Percentiles rank a stretch among this genome's conserved stretches.
Conservation (phyloP, 2,888 invertebrate genomes). For the Arge pagana region DNA sequence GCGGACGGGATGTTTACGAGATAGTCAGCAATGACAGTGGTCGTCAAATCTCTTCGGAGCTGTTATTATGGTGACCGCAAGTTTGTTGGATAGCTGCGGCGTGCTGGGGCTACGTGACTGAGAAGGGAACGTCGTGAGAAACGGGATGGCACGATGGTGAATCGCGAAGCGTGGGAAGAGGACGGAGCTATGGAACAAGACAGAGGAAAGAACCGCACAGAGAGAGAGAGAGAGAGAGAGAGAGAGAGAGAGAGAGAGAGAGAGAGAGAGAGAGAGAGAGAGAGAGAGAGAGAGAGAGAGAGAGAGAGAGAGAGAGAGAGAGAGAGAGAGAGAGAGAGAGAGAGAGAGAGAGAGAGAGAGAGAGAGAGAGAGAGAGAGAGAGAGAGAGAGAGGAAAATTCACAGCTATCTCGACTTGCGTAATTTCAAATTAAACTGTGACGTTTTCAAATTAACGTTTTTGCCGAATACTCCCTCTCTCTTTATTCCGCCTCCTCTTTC, state of each 20-base stretch:
- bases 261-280: constrained; percentile 21
- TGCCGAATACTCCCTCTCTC: constrained; percentile 39
- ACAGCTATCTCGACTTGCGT: constrained; percentile 48
- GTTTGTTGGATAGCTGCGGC: background rate
- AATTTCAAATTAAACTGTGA: constrained; percentile 58
- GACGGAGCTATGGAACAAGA: background rate
- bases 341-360: constrained; percentile 20
- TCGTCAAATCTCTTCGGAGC: background rate
- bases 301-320: constrained; percentile 14
- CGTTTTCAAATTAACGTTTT: constrained; percentile 59
- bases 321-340: constrained; percentile 4
- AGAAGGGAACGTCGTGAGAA: constrained; percentile 2
- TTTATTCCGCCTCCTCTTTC: constrained; percentile 32
- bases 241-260: background rate
- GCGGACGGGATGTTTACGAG: constrained; percentile 29
- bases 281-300: constrained; percentile 20
- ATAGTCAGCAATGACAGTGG: no score
- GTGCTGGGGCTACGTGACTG: background rate
- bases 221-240: background rate
- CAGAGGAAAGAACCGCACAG: background rate
- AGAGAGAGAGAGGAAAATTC: constrained; percentile 20
- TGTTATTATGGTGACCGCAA: constrained; percentile 4
- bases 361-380: constrained; percentile 22
- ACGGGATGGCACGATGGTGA: background rate
- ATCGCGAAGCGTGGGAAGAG: background rate